Evolutionary conservation across 1,140 invertebrate species (phyloP), one percentile per base, ranked within the genome.

Genomic region (Akabosia matsudoensis): DNA sequence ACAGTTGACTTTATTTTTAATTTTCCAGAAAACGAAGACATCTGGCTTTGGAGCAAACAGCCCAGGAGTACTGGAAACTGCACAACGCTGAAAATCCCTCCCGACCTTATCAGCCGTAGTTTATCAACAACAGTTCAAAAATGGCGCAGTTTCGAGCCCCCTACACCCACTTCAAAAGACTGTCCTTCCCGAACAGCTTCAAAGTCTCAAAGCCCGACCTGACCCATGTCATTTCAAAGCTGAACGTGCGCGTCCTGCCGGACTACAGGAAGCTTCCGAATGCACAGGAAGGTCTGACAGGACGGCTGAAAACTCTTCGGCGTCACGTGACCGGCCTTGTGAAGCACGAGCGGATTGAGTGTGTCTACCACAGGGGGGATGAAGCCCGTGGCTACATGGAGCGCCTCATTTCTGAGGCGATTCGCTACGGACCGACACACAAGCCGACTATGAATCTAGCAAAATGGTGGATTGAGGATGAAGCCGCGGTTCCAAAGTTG

Each of bases 321-420:
- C 91, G 93, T 88, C 92, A 91, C 70, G 90, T 97, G 0, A 95
- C 92, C 0, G 92, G 91, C 14, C 86, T 97, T 70, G 85, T 97
- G 3, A 94, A 95, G 85, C 90, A 94, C 86, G 95, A 97, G 87
- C 87, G 95, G 82, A 89, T 97, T 82, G 95, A 97, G 86, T 79
- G 95, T 4, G 90, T 91, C 83, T 91, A 89, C 82, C 86, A 87
- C 26, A 85, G 90, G 80, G 92, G 88, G 0, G 91, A 95, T 83
- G 95, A 97, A 87, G 89, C 92, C 24, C 88, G 95, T 83, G 93
- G 93, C 82, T 97, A 97, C 87, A 90, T 90, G 0, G 95, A 97
- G 87, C 86, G 91, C 76, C 86, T 97, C 26, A 96, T 97, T 83
- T 92, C 91, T 2, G 92, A 96, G 85, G 95, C 95, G 22, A 90